phyloP scores from a whole-genome alignment of 2,797 vertebrate genomes.

The Schizopygopsis malacanthus region DNA sequence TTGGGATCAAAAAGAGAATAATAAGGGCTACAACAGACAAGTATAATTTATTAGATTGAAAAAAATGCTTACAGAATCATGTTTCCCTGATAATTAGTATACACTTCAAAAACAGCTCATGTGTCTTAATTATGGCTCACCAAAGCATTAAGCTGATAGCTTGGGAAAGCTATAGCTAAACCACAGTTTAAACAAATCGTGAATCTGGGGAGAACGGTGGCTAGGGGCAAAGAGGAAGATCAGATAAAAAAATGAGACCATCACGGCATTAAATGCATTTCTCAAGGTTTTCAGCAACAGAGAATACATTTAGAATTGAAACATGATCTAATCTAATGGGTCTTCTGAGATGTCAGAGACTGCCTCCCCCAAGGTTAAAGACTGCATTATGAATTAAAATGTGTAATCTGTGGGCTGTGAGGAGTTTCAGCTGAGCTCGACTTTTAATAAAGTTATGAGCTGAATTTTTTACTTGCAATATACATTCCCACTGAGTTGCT shows the following conservation, averaged over 20 bases:
- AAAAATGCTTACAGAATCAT: not conserved
- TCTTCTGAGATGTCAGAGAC: slow-evolving; percentile 67
- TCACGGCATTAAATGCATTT: slow-evolving; percentile 66
- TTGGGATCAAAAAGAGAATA: slow-evolving; percentile 31
- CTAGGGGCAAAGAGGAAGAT: slow-evolving; percentile 57
- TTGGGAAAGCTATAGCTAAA: slow-evolving; percentile 16
- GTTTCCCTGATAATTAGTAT: not conserved
- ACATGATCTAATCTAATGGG: slow-evolving; percentile 62
- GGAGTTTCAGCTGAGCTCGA: slow-evolving; percentile 49
- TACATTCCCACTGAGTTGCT: slow-evolving; percentile 1
- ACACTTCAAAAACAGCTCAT: slow-evolving; percentile 9
- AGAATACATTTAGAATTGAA: slow-evolving; percentile 61
- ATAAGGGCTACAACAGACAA: not conserved
- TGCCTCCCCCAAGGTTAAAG: slow-evolving; percentile 71
- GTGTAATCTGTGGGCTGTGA: slow-evolving; percentile 52
- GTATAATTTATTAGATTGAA: not conserved
- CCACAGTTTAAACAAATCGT: slow-evolving; percentile 23
- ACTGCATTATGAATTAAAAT: slow-evolving; percentile 68
- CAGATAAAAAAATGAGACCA: slow-evolving; percentile 58
- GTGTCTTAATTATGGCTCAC: slow-evolving; percentile 33
- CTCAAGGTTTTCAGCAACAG: slow-evolving; percentile 61
- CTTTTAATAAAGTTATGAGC: slow-evolving; percentile 38
- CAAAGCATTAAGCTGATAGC: not conserved
- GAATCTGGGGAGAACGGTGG: slow-evolving; percentile 51
- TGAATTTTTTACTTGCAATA: slow-evolving; percentile 9